These are phyloP conservation scores for Macrobrachium rosenbergii DNA, from an alignment of 1,140 invertebrate species.

Conservation along the genomic window DNA sequence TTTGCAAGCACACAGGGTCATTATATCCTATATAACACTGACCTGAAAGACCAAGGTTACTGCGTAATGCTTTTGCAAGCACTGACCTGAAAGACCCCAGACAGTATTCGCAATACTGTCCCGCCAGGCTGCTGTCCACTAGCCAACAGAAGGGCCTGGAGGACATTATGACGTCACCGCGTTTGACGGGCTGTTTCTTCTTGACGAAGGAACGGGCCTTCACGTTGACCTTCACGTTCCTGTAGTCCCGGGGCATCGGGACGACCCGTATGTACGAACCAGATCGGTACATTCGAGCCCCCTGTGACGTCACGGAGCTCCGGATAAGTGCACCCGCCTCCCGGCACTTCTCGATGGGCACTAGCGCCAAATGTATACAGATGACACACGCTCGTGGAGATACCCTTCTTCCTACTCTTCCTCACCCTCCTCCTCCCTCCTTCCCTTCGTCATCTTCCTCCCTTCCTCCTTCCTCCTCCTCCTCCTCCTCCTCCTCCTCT, in stretches of 20 bases:
- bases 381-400: background rate
- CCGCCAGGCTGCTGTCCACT: conserved; percentile 15
- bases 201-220: conserved; percentile 20
- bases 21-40: too few relatives aligned
- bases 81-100: conserved; percentile 23
- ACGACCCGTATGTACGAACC: background rate
- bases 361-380: background rate
- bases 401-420: background rate
- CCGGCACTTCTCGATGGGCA: conserved; percentile 17
- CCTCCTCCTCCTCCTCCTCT: background rate
- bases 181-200: conserved; percentile 26
- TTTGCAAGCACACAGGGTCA: too few relatives aligned
- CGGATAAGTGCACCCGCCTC: background rate
- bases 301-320: conserved; percentile 15
- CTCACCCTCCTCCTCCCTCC: background rate
- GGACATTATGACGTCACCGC: conserved; percentile 42
- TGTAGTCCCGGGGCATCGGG: conserved; percentile 11
- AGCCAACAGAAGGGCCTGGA: conserved; percentile 41
- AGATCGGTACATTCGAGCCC: too few relatives aligned
- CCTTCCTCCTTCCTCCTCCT: background rate
- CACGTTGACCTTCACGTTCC: background rate
- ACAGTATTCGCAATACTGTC: conserved; percentile 48
- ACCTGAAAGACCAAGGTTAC: too few relatives aligned
- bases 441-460: background rate
- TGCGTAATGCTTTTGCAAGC: too few relatives aligned